Conservation (phyloP, 2,797 vertebrate species). For the Macropus fuliginosus region DNA sequence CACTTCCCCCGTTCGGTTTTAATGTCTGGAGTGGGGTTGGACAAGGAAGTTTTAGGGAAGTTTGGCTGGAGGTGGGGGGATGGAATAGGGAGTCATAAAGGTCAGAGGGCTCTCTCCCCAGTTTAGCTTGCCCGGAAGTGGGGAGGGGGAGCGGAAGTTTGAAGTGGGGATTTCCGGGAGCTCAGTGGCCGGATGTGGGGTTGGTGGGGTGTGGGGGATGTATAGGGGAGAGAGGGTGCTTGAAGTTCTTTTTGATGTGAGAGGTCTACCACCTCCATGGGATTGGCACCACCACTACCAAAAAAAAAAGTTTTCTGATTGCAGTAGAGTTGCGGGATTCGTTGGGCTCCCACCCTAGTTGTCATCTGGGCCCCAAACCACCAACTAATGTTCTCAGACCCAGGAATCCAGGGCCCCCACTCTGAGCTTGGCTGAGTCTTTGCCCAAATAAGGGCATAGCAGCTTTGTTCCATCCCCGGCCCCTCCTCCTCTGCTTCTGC, state of each 20-base stretch:
- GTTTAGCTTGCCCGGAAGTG: constrained; percentile 76
- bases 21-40: neutral
- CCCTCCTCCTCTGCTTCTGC: constrained; percentile 77
- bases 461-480: constrained; percentile 73
- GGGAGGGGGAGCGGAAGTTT: constrained; percentile 76
- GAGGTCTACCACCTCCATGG: neutral
- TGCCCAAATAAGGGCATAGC: constrained; percentile 83
- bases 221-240: constrained; percentile 39
- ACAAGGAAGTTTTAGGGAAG: neutral
- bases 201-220: constrained; percentile 65
- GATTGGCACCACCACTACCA: no score
- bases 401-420: constrained; percentile 78
- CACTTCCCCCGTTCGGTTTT: neutral
- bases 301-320: constrained; percentile 58
- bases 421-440: constrained; percentile 72
- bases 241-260: neutral
- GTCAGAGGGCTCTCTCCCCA: neutral
- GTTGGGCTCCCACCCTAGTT: neutral
- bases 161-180: constrained; percentile 75
- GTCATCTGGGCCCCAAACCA: constrained; percentile 43
- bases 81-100: neutral
- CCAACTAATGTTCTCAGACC: constrained; percentile 68
- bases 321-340: constrained; percentile 3
- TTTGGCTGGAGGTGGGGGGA: neutral
- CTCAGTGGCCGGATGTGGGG: constrained; percentile 76